Percentiles rank a stretch among this genome's conserved stretches.
These are phyloP conservation scores for Teinopalpus imperialis DNA, from an alignment of 2,888 invertebrate genomes.

Conservation along the genomic window DNA sequence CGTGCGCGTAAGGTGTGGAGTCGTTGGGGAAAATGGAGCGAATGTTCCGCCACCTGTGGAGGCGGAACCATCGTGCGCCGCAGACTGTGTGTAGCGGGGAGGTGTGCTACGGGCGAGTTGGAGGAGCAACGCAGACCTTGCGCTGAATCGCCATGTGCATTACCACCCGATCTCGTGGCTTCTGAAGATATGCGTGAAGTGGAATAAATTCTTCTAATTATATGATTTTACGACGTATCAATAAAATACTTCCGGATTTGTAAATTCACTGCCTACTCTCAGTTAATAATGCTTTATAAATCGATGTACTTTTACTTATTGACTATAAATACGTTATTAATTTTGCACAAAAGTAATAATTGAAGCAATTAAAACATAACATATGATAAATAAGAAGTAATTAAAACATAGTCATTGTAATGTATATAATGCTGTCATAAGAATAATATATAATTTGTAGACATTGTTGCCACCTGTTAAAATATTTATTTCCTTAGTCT, in stretches of 20 bases:
- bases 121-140: conserved; percentile 64
- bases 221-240: too few relatives aligned
- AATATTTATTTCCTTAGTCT: conserved; percentile 11
- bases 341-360: conserved; percentile 14
- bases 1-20: conserved; percentile 64
- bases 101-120: conserved; percentile 63
- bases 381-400: conserved; percentile 1
- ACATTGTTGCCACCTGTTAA: conserved; percentile 1
- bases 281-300: too few relatives aligned
- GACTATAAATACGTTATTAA: not conserved
- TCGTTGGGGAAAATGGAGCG: conserved; percentile 68
- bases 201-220: conserved; percentile 6
- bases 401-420: not conserved
- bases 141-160: conserved; percentile 45
- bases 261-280: too few relatives aligned
- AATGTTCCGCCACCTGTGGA: conserved; percentile 66
- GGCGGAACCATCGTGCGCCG: conserved; percentile 48
- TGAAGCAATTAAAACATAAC: conserved; percentile 4
- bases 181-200: conserved; percentile 20
- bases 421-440: not conserved
- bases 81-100: conserved; percentile 58
- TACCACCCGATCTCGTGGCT: not conserved
- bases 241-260: too few relatives aligned
- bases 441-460: conserved; percentile 2
- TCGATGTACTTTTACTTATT: too few relatives aligned